phyloP scores from a whole-genome alignment of 2,888 invertebrate species.

The Camponotus fellah region DNA sequence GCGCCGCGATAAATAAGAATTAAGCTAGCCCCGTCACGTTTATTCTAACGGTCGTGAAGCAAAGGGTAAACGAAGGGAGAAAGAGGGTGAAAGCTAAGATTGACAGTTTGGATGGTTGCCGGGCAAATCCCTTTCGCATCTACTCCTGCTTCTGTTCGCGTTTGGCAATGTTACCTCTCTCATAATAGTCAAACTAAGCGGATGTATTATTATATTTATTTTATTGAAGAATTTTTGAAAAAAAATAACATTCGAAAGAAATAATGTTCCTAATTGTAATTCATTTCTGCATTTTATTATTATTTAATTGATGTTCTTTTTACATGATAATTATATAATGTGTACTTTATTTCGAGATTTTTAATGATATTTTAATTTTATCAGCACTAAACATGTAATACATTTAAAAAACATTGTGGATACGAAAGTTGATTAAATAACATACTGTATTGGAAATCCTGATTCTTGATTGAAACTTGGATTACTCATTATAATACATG shows the following conservation, averaged over 20 bases:
- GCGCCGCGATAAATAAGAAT: slow-evolving; percentile 63
- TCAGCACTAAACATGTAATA: not conserved
- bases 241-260: not conserved
- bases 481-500: not conserved
- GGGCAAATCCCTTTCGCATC: slow-evolving; percentile 13
- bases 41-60: not conserved
- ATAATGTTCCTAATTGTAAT: not conserved
- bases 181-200: slow-evolving; percentile 10
- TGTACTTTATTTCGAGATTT: not conserved
- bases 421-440: not conserved
- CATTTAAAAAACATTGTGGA: not conserved
- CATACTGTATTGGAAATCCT: not conserved
- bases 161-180: not conserved
- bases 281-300: not conserved
- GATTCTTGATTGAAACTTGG: not conserved
- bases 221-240: not conserved
- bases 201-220: not conserved
- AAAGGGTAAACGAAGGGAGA: slow-evolving; percentile 30
- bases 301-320: not conserved
- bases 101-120: slow-evolving; percentile 35
- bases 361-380: slow-evolving; percentile 13
- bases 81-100: slow-evolving; percentile 14
- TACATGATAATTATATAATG: not conserved
- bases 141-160: not conserved
- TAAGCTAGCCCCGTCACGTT: slow-evolving; percentile 42